These are phyloP conservation scores for Scaptomyza cyrtandrae DNA, from an alignment of 2,888 invertebrate genomes.

Conservation along the genomic window DNA sequence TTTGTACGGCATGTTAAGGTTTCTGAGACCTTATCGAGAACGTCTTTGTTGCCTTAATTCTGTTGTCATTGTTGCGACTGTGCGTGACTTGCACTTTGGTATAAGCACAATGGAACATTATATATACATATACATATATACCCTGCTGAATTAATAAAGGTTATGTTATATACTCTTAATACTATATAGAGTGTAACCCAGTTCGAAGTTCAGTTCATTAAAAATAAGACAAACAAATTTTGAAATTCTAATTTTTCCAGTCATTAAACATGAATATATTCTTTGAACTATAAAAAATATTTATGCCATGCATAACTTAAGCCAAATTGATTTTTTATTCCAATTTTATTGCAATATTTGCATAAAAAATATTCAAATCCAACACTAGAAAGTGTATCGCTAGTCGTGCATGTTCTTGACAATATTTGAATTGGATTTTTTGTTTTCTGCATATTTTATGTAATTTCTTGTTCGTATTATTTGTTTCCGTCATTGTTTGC, in stretches of 20 bases:
- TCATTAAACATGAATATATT: not conserved
- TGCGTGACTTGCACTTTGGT: constrained; percentile 40
- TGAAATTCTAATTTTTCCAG: not conserved
- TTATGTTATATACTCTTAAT: not conserved
- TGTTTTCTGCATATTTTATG: constrained; percentile 27
- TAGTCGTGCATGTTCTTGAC: not conserved
- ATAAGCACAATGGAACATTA: constrained; percentile 2
- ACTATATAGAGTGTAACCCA: not conserved
- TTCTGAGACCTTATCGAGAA: constrained; percentile 57
- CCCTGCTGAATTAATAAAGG: not conserved
- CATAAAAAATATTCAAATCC: not conserved
- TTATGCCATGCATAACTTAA: not conserved
- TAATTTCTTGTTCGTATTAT: constrained; percentile 28
- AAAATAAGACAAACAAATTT: not conserved
- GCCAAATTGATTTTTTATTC: constrained; percentile 1
- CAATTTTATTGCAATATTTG: constrained; percentile 1
- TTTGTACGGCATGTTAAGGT: constrained; percentile 45
- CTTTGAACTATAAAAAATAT: not conserved
- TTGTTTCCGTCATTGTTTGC: constrained; percentile 43
- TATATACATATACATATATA: not conserved
- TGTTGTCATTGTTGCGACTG: constrained; percentile 15
- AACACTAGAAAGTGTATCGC: not conserved
- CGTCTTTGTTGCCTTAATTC: constrained; percentile 32
- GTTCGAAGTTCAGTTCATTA: not conserved
- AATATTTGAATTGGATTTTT: not conserved